Conservation (phyloP, 2,888 invertebrate genomes). For the Ennomos fuscantarius region DNA sequence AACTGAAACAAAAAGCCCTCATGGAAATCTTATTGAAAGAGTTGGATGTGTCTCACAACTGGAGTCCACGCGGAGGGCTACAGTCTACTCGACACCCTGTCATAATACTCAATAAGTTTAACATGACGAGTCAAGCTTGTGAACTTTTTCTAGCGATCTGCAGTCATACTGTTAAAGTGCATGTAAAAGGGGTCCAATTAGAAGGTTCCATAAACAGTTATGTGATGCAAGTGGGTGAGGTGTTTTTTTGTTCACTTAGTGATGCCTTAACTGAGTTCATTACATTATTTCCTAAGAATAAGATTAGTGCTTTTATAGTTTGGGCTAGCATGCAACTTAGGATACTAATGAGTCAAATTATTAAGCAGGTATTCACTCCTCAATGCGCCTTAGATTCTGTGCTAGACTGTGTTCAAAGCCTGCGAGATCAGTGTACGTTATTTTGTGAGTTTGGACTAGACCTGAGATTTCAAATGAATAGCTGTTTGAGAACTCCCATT, state of each 20-base stretch:
- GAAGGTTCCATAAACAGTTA: constrained; percentile 93
- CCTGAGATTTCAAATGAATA: constrained; percentile 95
- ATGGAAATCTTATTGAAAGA: constrained; percentile 96
- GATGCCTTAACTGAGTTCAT: constrained; percentile 87
- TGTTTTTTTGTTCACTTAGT: constrained; percentile 93
- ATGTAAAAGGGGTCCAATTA: constrained; percentile 91
- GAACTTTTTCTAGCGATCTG: constrained; percentile 93
- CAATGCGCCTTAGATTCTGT: constrained; percentile 93
- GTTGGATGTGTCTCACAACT: constrained; percentile 94
- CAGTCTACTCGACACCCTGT: constrained; percentile 94
- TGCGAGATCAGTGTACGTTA: constrained; percentile 88
- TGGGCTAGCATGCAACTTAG: constrained; percentile 95
- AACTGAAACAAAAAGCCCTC: constrained; percentile 89
- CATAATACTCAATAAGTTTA: constrained; percentile 91
- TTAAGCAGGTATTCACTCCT: constrained; percentile 95
- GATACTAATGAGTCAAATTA: constrained; percentile 91
- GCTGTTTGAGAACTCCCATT: constrained; percentile 91
- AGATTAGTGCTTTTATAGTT: constrained; percentile 89
- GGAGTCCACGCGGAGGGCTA: constrained; percentile 95
- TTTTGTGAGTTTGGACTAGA: constrained; percentile 92
- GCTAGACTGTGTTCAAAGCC: constrained; percentile 93
- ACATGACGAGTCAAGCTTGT: constrained; percentile 89
- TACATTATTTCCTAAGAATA: constrained; percentile 91
- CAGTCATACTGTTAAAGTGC: constrained; percentile 92
- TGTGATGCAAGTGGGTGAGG: constrained; percentile 91